A percentile compares a stretch with the other conserved stretches of the same genome.
Evolutionary conservation across 1,140 invertebrate species (phyloP).

Genomic region (Heliconius hermathena): DNA sequence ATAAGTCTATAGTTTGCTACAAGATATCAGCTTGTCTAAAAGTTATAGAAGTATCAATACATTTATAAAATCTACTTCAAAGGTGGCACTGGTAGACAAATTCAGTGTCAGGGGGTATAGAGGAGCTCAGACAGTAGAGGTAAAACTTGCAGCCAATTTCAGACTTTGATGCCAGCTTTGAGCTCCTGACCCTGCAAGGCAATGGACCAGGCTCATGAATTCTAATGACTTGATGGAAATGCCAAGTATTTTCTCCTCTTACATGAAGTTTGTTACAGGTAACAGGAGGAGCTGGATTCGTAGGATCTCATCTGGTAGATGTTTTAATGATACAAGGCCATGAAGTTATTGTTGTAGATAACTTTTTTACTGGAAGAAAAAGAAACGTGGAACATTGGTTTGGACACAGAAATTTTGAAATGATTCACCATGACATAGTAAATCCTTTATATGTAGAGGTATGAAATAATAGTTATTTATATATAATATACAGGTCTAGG

Average conservation of each 20-base stretch:
- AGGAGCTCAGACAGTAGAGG: no score
- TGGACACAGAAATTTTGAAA: conserved; percentile 99
- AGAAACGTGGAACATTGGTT: conserved; percentile 99
- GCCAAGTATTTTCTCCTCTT: neutral
- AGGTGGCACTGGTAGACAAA: no score
- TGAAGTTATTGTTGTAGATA: conserved; percentile 98
- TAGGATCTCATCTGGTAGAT: conserved; percentile 99
- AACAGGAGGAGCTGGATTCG: conserved; percentile 99
- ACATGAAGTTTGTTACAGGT: conserved; percentile 82
- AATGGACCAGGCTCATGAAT: no score
- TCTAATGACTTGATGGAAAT: no score
- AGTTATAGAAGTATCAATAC: no score
- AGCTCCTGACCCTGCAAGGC: no score
- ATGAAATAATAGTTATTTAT: conserved; percentile 1
- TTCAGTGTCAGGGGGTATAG: no score
- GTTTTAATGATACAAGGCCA: conserved; percentile 97
- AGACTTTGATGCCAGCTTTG: no score
- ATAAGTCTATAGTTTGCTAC: no score
- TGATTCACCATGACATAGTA: conserved; percentile 99
- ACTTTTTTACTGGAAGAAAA: conserved; percentile 99
- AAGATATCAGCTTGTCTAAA: no score
- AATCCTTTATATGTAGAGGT: conserved; percentile 98
- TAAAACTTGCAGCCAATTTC: no score
- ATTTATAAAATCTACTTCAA: no score
- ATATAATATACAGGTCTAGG: neutral